Evolutionary conservation across 2,113 vertebrate species (phyloP), one percentile per base, ranked within the genome.

Genomic region (Oncorhynchus masou): DNA sequence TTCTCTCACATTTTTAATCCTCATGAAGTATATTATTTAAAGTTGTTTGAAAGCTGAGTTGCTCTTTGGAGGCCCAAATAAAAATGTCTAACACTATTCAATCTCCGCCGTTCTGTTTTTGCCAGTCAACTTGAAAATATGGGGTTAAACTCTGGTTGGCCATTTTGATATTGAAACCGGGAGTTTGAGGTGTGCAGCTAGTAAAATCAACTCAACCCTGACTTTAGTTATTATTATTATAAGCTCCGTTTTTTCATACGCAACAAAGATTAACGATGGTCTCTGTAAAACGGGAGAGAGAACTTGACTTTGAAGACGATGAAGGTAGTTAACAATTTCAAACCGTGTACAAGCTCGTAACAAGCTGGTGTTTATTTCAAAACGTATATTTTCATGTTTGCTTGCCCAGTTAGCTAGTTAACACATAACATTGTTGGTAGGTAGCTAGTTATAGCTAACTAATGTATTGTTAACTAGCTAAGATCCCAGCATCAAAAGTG

Each of bases 231-330:
- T 16, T 16, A 19, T 68, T 39, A 39, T 39, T 45, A 68, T 34
- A 5, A 31, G 16, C 9, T 45, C 8, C 11, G 39, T 45, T 45
- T 48, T 3, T 31, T 27, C 13, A 11, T 29, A 68, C 5, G 15
- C 22, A 39, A 29, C 19, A 24, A 15, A 31, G 13, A 19, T 1
- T n/a, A 15, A 29, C 19, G n/a, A 94, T 91, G 87, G 81, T 90
- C 48, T 90, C 87, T 66, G 7, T 93, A 24, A 94, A 97, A 79
- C 90, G 95, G 5, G 94, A 96, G 81, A 88, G 91, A 1, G 92
- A 93, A 3, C 4, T 71, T 9, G 90, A 89, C 0, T 25, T 87
- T 24, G 91, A 91, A 0, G 89, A 89, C 29, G 92, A 92, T n/a
- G 86, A 90, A 1, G 83, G 71, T 62, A 9, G n/a, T 11, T n/a